phyloP scores from a whole-genome alignment of 2,113 vertebrate genomes.

The Oplegnathus fasciatus region DNA sequence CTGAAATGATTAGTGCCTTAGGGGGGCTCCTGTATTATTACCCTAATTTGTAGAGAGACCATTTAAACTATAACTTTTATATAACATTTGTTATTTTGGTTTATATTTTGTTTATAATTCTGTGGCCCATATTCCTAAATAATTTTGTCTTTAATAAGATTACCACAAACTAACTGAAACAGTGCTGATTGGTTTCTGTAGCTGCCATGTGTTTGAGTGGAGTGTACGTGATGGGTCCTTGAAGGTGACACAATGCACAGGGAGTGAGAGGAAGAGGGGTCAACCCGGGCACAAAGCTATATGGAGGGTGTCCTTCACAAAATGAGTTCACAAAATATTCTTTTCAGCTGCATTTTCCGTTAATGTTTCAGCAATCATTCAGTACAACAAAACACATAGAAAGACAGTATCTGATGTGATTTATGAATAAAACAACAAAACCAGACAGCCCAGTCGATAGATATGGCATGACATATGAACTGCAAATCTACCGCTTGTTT shows the following conservation, averaged over 20 bases:
- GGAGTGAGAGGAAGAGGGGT: not conserved
- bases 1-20: not conserved
- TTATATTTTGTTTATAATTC: not conserved
- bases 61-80: not conserved
- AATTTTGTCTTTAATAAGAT: not conserved
- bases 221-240: not conserved
- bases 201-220: not conserved
- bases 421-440: slow-evolving; percentile 64
- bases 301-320: too few species aligned
- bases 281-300: not conserved
- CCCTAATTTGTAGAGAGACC: not conserved
- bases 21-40: not conserved
- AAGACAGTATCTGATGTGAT: slow-evolving; percentile 40
- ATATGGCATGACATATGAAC: slow-evolving; percentile 64
- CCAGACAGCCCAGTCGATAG: slow-evolving; percentile 55
- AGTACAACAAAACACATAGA: slow-evolving; percentile 16
- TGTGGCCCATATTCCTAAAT: not conserved
- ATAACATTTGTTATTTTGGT: not conserved
- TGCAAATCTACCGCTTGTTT: slow-evolving; percentile 42
- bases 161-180: not conserved
- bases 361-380: slow-evolving; percentile 29
- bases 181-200: not conserved
- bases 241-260: not conserved
- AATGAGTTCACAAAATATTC: too few species aligned
- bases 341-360: slow-evolving; percentile 6